Evolutionary conservation across 37 sponge, comb jelly and placozoan genomes (phyloP).

Genomic region (Spongia lamella): DNA sequence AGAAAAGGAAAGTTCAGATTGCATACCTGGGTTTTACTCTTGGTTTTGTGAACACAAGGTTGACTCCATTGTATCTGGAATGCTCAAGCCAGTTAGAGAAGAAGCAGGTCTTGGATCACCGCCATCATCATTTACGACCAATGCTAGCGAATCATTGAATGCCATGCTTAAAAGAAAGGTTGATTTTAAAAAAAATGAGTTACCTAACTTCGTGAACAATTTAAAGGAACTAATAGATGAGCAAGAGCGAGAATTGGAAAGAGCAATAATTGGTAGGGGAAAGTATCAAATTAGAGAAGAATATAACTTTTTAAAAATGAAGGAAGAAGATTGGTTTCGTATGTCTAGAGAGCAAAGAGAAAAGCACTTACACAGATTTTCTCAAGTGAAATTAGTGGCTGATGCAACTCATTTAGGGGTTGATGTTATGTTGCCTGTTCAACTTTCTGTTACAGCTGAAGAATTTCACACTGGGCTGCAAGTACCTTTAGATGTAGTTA

Average conservation of each 20-base stretch:
- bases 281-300: conserved; percentile 30
- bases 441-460: conserved; percentile 1
- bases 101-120: conserved; percentile 26
- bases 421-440: no score
- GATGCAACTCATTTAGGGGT: no score
- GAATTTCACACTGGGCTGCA: background rate
- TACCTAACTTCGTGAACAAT: conserved; percentile 23
- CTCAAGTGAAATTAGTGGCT: no score
- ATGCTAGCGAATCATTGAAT: conserved; percentile 20
- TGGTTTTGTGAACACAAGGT: conserved; percentile 15
- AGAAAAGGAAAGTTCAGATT: background rate
- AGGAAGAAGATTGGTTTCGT: conserved; percentile 7
- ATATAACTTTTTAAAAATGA: conserved; percentile 16
- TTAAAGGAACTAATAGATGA: conserved; percentile 36
- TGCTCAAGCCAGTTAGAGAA: conserved; percentile 6
- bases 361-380: conserved; percentile 3
- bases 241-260: conserved; percentile 35
- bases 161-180: conserved; percentile 27
- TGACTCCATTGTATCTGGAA: background rate
- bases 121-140: conserved; percentile 14
- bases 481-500: conserved; percentile 7
- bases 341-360: conserved; percentile 9
- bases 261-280: conserved; percentile 42
- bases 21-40: conserved; percentile 14
- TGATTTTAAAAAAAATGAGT: conserved; percentile 36